Base-by-base conservation (phyloP, 2,888 invertebrate genomes). In the Drosophila yooni region DNA sequence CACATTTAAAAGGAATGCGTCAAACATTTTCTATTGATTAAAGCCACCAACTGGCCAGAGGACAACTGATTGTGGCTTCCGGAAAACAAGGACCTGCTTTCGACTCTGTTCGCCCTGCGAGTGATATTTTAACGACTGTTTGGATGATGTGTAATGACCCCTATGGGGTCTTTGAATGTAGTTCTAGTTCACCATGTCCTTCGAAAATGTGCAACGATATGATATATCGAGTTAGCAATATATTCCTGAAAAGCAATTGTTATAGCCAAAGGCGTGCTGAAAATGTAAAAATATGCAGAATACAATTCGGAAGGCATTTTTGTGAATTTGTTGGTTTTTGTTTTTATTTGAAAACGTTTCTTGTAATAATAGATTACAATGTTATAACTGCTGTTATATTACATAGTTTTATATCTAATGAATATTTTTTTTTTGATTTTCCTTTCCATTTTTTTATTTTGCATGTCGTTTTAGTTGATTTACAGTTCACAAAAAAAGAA, bases 281-380 rank as follows among this genome's bases (percentile, higher is more conserved):
- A 13, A 46, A 13, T 21, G 7, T 7, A 7, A 7, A 25, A 15
- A 46, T 25, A 15, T 3, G 31, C 31, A 10, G 10, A 0, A 10
- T 29, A 11, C 13, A 6, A 21, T 13, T 13, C 21, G 2, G 2
- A 13, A 21, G 13, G 18, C 7, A 25, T n/a, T 40, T 50, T 34
- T 51, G 31, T 27, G 21, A 21, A 29, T 68, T 68, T 68, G 13
- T 58, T 46, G 52, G 27, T n/a, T 15, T 52, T 36, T 59, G 52
- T 54, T 54, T 70, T 69, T 71, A 64, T 70, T 70, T 71, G 70
- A 70, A 70, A 71, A 70, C 70, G 36, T 52, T 38, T 63, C 36
- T 53, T 53, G 60, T 67, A 53, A 68, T 70, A 70, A 53, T 63
- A 58, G 61, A 61, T 70, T 61, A 70, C 69, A 70, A 60, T 69